Percentiles rank a stretch among this genome's conserved stretches.
These are phyloP conservation scores for Aramus guarauna DNA, from an alignment of 2,113 vertebrate species.

Conservation along the genomic window DNA sequence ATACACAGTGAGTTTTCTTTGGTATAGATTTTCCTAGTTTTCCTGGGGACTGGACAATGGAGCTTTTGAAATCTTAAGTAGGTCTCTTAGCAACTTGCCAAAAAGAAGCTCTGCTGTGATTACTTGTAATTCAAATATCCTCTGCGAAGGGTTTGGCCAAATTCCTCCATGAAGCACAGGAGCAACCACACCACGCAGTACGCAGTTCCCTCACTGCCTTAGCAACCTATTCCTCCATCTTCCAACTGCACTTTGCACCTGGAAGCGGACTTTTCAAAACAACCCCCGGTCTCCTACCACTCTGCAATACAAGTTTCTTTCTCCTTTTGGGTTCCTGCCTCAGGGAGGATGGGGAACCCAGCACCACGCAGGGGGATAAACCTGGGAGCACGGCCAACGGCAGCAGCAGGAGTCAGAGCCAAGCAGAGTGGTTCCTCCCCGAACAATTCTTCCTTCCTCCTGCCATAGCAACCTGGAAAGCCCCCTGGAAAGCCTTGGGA, in stretches of 20 bases:
- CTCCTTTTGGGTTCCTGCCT: not conserved
- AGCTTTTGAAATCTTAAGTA: not conserved
- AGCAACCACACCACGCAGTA: not conserved
- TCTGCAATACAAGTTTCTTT: not conserved
- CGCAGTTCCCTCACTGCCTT: not conserved
- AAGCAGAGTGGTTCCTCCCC: not conserved
- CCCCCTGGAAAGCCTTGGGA: not conserved
- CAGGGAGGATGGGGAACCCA: not conserved
- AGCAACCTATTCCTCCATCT: not conserved
- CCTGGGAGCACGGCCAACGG: not conserved
- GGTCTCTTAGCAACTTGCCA: not conserved
- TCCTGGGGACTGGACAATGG: not conserved
- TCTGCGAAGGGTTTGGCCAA: not conserved
- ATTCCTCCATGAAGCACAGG: not conserved
- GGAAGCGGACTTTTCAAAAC: not conserved
- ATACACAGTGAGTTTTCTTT: not conserved
- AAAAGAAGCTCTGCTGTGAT: not conserved
- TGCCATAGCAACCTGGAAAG: not conserved
- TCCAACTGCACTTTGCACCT: not conserved
- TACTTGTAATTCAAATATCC: not conserved
- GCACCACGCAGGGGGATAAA: accelerated
- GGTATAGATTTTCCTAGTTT: not conserved
- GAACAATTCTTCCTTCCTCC: not conserved
- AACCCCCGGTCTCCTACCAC: not conserved
- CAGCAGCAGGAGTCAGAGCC: not conserved